Percentiles rank a stretch among this genome's conserved stretches.
Evolutionary conservation across 2,797 vertebrate species (phyloP).

Genomic region (Enteromius argenteus): DNA sequence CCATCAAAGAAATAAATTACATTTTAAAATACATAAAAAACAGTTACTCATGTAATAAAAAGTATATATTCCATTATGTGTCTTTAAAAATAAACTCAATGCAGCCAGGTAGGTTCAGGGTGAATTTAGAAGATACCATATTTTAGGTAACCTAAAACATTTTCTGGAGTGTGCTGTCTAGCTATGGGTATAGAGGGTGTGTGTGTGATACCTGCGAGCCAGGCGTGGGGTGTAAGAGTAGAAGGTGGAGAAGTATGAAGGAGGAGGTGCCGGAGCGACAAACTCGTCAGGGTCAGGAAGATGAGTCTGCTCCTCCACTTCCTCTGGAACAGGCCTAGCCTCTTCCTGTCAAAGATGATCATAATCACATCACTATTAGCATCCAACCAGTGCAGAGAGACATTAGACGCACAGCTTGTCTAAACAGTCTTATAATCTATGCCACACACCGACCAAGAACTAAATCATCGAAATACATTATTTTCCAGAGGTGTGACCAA

Average conservation of each 20-base stretch:
- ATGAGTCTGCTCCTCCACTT: conserved; percentile 74
- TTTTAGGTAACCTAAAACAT: not conserved
- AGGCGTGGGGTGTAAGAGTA: conserved; percentile 77
- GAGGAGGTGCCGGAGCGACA: conserved; percentile 83
- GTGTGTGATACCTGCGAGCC: conserved; percentile 71
- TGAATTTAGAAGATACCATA: not conserved
- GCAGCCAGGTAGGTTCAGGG: not conserved
- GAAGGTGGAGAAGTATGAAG: conserved; percentile 85
- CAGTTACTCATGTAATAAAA: not conserved
- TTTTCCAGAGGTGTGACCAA: too few species aligned
- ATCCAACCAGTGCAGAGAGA: not conserved
- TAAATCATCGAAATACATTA: not conserved
- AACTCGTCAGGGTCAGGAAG: conserved; percentile 83
- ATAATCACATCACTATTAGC: conserved; percentile 10
- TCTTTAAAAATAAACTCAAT: not conserved
- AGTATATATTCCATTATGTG: not conserved
- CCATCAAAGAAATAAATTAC: not conserved
- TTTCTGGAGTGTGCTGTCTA: not conserved
- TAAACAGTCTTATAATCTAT: not conserved
- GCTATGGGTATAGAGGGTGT: not conserved
- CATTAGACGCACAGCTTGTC: not conserved
- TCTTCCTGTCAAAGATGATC: conserved; percentile 77
- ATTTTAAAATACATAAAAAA: too few species aligned
- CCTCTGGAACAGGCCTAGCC: conserved; percentile 74
- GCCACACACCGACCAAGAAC: not conserved